These are phyloP conservation scores for Leptopterna dolabrata DNA, from an alignment of 2,888 invertebrate species.

Conservation along the genomic window DNA sequence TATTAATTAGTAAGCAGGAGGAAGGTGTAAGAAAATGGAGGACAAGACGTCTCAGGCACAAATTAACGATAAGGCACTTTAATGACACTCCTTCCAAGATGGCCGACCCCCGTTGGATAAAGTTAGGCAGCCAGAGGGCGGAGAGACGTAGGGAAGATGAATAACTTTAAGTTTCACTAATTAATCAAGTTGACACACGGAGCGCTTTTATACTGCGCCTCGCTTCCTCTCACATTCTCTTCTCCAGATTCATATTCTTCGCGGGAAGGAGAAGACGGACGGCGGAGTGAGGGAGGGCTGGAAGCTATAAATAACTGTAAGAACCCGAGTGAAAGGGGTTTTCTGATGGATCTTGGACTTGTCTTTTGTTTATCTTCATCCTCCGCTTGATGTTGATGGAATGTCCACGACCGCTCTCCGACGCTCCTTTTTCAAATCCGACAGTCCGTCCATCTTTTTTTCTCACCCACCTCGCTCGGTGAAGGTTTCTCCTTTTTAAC, in stretches of 20 bases:
- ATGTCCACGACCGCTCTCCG: constrained; percentile 44
- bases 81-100: constrained; percentile 61
- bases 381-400: constrained; percentile 46
- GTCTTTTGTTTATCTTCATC: constrained; percentile 52
- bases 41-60: constrained; percentile 57
- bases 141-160: constrained; percentile 59
- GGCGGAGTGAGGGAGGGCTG: not conserved
- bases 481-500: not conserved
- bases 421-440: constrained; percentile 24
- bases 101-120: constrained; percentile 54
- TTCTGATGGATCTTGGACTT: constrained; percentile 50
- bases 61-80: constrained; percentile 63
- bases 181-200: constrained; percentile 64
- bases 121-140: constrained; percentile 57
- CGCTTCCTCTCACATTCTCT: constrained; percentile 33
- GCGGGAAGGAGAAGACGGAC: not conserved
- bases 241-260: constrained; percentile 51
- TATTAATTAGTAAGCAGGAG: constrained; percentile 59
- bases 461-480: not conserved
- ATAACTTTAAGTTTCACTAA: constrained; percentile 64
- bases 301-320: constrained; percentile 51
- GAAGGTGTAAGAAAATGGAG: constrained; percentile 56
- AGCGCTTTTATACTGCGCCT: constrained; percentile 61
- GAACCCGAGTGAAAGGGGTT: constrained; percentile 31
- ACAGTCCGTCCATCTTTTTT: constrained; percentile 2